phyloP scores from a whole-genome alignment of 2,888 invertebrate species.

The Idaea aversata region DNA sequence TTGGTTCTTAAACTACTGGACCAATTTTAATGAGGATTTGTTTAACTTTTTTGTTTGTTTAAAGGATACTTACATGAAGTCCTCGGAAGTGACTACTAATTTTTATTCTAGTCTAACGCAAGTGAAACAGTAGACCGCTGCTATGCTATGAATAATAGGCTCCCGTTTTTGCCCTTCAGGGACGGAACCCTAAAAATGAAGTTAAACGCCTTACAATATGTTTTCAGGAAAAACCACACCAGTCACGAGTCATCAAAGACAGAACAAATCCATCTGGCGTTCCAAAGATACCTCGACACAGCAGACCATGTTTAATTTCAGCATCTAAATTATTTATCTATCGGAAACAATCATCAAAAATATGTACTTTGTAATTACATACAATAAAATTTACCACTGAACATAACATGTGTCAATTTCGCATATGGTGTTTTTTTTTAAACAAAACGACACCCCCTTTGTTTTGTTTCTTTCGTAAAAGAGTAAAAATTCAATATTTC shows the following conservation, averaged over 20 bases:
- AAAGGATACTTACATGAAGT: neutral
- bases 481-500: neutral
- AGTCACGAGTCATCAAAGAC: conserved; percentile 46
- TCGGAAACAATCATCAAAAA: neutral
- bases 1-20: neutral
- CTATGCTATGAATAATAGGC: neutral
- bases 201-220: conserved; percentile 7
- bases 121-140: neutral
- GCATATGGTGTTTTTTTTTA: too few relatives aligned
- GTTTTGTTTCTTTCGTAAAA: too few relatives aligned
- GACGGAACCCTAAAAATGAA: neutral
- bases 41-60: too few relatives aligned
- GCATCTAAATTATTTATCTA: too few relatives aligned
- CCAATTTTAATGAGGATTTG: neutral
- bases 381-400: too few relatives aligned
- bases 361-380: too few relatives aligned
- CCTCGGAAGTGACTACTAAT: neutral
- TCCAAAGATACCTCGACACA: conserved; percentile 66
- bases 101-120: neutral
- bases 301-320: conserved; percentile 56
- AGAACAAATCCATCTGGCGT: conserved; percentile 59
- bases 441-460: too few relatives aligned
- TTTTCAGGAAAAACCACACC: conserved; percentile 63
- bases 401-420: too few relatives aligned
- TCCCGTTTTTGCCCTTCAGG: neutral